A percentile compares a stretch with the other conserved stretches of the same genome.
phyloP scores from a whole-genome alignment of 2,113 vertebrate genomes.

The Aleadryas rufinucha region DNA sequence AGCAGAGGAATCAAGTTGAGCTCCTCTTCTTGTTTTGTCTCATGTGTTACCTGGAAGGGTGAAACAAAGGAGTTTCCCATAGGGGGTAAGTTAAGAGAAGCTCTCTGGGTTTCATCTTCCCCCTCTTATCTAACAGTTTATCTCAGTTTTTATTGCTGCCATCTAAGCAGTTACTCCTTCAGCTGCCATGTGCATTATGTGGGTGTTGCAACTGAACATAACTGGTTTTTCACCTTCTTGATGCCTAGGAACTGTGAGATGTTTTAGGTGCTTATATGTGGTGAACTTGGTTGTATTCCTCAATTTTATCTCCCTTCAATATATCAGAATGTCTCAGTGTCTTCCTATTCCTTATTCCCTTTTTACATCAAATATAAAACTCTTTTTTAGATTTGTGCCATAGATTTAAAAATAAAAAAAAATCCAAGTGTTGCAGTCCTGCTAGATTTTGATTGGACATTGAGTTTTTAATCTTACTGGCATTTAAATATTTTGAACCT shows the following conservation, averaged over 20 bases:
- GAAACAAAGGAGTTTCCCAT: neutral
- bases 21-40: neutral
- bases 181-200: neutral
- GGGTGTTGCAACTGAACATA: neutral
- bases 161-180: neutral
- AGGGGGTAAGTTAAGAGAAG: neutral
- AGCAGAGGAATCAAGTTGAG: neutral
- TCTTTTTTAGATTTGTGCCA: neutral
- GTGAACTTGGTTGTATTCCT: neutral
- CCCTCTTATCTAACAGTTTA: neutral
- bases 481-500: neutral
- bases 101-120: neutral
- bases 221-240: neutral
- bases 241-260: neutral
- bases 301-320: neutral
- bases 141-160: neutral
- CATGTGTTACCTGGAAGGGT: neutral
- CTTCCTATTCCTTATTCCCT: neutral
- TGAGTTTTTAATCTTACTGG: neutral
- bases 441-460: accelerated
- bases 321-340: neutral
- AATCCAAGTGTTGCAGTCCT: neutral
- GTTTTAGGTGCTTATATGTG: neutral
- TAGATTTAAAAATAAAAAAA: neutral
- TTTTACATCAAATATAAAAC: neutral